These are phyloP conservation scores for Nephrotoma appendiculata DNA, from an alignment of 2,888 invertebrate genomes.

Conservation along the genomic window DNA sequence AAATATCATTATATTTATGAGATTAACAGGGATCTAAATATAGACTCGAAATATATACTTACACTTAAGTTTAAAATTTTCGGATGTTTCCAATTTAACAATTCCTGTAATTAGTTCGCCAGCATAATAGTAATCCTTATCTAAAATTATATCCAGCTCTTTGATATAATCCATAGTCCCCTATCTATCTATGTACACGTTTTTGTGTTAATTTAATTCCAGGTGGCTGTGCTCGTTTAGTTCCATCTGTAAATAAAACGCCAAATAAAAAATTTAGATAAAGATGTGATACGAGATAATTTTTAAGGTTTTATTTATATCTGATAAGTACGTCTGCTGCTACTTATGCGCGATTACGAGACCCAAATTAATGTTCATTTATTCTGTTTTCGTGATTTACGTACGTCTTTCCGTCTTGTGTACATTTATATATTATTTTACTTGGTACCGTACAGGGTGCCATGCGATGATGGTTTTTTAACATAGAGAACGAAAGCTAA, in stretches of 20 bases:
- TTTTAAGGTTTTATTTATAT: no score
- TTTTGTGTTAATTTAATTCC: not conserved
- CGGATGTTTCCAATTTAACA: constrained; percentile 1
- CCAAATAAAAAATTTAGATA: not conserved
- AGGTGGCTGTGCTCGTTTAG: not conserved
- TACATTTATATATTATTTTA: no score
- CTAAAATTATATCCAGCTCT: not conserved
- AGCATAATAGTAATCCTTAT: constrained; percentile 4
- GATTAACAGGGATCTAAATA: not conserved
- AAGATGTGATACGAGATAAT: not conserved
- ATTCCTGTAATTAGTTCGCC: constrained; percentile 2
- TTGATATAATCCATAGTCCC: constrained; percentile 4
- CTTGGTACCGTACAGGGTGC: no score
- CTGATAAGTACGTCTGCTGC: no score
- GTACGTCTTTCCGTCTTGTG: no score
- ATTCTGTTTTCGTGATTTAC: no score
- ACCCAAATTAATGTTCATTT: no score
- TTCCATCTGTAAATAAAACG: not conserved
- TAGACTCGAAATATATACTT: not conserved
- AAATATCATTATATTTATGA: not conserved
- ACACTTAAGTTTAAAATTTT: constrained; percentile 6
- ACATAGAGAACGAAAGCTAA: no score
- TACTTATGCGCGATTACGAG: no score
- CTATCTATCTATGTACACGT: not conserved
- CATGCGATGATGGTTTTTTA: no score